These are phyloP conservation scores for Augiades crinisus DNA, from an alignment of 2,888 invertebrate genomes.

Conservation along the genomic window DNA sequence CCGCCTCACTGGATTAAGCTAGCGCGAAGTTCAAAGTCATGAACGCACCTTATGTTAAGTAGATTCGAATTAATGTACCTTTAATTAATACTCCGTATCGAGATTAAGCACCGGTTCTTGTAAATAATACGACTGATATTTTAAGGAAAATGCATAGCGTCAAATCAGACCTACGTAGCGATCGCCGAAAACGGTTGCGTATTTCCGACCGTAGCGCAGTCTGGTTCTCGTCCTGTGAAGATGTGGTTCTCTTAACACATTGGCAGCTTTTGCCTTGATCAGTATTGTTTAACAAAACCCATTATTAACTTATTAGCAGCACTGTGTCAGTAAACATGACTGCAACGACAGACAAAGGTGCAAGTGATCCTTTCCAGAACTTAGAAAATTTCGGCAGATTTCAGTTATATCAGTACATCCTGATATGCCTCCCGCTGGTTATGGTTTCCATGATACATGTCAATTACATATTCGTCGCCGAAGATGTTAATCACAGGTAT, in stretches of 20 bases:
- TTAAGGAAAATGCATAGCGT: not conserved
- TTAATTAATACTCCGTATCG: too few species aligned
- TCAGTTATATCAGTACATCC: slow-evolving; percentile 55
- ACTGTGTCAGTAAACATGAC: slow-evolving; percentile 25
- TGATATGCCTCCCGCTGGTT: slow-evolving; percentile 53
- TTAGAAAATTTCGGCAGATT: slow-evolving; percentile 49
- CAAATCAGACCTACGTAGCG: slow-evolving; percentile 4
- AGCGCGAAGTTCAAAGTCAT: not conserved
- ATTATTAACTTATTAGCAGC: slow-evolving; percentile 13
- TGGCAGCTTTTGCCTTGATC: slow-evolving; percentile 30
- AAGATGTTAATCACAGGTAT: slow-evolving; percentile 59
- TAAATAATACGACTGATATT: not conserved
- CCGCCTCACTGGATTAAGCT: not conserved
- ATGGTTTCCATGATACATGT: slow-evolving; percentile 62
- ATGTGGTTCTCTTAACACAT: slow-evolving; percentile 30
- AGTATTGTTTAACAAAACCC: slow-evolving; percentile 14
- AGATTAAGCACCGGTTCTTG: not conserved
- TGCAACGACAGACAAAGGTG: slow-evolving; percentile 14
- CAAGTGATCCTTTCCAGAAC: slow-evolving; percentile 35
- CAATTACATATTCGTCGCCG: slow-evolving; percentile 66
- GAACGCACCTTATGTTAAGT: not conserved
- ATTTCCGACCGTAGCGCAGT: not conserved
- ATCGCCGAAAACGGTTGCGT: slow-evolving; percentile 8
- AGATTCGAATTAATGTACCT: too few species aligned
- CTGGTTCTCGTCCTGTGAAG: slow-evolving; percentile 3